Percentiles rank a stretch among this genome's conserved stretches.
Evolutionary conservation across 2,113 vertebrate species (phyloP).

Genomic region (Vidua macroura): DNA sequence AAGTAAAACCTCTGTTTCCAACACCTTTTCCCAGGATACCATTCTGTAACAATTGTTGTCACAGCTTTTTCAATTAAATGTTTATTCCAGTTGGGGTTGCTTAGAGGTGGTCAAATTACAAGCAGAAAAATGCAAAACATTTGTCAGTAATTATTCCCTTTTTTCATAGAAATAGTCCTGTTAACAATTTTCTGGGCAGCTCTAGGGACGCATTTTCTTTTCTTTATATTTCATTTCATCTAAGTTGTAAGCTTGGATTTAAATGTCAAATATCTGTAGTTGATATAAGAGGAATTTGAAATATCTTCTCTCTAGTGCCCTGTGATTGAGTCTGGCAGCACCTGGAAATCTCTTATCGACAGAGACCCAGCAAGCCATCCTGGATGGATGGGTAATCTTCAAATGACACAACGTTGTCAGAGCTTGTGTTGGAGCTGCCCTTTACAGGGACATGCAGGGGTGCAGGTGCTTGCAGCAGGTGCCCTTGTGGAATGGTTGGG

Average conservation of each 20-base stretch:
- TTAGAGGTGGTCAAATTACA: not conserved
- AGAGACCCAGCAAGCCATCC: not conserved
- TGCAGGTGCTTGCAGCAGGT: not conserved
- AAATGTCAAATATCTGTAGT: constrained; percentile 5
- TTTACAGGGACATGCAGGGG: not conserved
- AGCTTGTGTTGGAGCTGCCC: not conserved
- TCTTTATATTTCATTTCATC: not conserved
- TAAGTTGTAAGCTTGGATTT: not conserved
- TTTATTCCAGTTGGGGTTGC: not conserved
- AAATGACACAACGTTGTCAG: fast-evolving
- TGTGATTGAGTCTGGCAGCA: not conserved
- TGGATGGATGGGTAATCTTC: not conserved
- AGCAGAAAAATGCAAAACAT: not conserved
- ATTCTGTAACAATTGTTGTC: not conserved
- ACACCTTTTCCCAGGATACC: not conserved
- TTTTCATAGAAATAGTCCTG: not conserved
- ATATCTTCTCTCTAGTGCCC: not conserved
- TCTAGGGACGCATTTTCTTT: not conserved
- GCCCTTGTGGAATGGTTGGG: not conserved
- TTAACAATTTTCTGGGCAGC: not conserved
- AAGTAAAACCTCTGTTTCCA: not conserved
- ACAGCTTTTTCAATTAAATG: not conserved
- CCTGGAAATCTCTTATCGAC: not conserved
- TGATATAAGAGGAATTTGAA: not conserved
- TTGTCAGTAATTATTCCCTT: not conserved